Percentiles rank a stretch among this genome's conserved stretches.
Conservation (phyloP, 37 sponge, comb jelly and placozoan species). For the Chondrosia reniformis region DNA sequence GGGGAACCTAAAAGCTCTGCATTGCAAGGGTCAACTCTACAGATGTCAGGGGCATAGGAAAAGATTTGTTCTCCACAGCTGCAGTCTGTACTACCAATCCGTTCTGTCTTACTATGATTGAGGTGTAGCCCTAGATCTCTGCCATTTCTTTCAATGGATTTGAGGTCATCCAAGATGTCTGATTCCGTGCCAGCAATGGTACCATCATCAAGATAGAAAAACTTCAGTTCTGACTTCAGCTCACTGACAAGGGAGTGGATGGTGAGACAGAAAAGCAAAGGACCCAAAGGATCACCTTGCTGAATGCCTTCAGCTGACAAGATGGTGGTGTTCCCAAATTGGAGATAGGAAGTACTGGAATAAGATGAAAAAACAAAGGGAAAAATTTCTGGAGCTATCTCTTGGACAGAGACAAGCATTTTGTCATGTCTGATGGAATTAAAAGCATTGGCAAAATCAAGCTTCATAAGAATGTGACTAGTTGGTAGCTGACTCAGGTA, state of each 20-base stretch:
- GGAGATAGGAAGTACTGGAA: neutral
- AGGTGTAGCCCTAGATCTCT: neutral
- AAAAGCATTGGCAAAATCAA: conserved; percentile 22
- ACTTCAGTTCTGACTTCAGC: neutral
- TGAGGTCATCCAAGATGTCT: neutral
- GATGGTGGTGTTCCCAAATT: neutral
- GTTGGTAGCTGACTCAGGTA: neutral
- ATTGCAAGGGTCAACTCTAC: neutral
- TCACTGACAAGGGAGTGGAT: neutral
- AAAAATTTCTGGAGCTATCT: conserved; percentile 6
- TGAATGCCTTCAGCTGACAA: conserved; percentile 1
- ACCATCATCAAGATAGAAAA: conserved; percentile 20
- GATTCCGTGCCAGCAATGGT: neutral
- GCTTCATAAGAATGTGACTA: neutral
- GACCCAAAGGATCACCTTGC: conserved; percentile 15
- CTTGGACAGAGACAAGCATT: neutral
- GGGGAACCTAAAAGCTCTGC: neutral
- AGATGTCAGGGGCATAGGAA: neutral
- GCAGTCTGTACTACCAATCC: neutral
- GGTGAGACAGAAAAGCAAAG: conserved; percentile 1
- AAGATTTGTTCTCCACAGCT: neutral
- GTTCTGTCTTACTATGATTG: neutral
- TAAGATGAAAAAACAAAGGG: neutral
- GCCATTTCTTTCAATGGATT: neutral
- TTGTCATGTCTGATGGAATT: conserved; percentile 4